These are phyloP conservation scores for Pseudomugil tenellus DNA, from an alignment of 2,797 vertebrate species.

Conservation along the genomic window DNA sequence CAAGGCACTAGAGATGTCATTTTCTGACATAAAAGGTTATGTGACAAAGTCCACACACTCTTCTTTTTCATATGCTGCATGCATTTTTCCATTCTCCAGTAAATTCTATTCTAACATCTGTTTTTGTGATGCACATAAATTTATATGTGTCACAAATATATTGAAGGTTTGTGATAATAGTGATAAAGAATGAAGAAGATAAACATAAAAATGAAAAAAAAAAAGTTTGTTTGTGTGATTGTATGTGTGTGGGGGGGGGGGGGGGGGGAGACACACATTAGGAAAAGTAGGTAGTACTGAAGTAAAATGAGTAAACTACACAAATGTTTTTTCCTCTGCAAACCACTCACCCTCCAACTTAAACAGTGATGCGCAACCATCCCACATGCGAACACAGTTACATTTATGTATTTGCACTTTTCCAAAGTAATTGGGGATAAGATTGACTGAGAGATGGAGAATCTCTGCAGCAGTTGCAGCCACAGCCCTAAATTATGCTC, in stretches of 20 bases:
- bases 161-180: background rate
- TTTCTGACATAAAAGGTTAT: background rate
- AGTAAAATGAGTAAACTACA: background rate
- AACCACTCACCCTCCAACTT: background rate
- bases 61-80: background rate
- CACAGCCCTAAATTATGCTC: constrained; percentile 63
- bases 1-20: background rate
- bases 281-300: background rate
- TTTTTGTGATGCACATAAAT: background rate
- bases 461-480: constrained; percentile 49
- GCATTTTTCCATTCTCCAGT: background rate
- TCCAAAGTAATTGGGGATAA: constrained; percentile 53
- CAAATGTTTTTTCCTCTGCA: background rate
- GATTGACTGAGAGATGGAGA: constrained; percentile 72
- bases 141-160: background rate
- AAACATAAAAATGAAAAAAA: background rate
- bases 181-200: background rate
- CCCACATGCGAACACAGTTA: background rate
- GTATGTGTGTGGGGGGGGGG: too few species aligned
- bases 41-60: background rate
- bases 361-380: background rate
- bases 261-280: too few species aligned
- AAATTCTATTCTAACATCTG: background rate
- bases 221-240: background rate
- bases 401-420: constrained; percentile 10